A percentile compares a stretch with the other conserved stretches of the same genome.
These are phyloP conservation scores for Ctena decussata DNA, from an alignment of 2,888 invertebrate species.

Conservation along the genomic window DNA sequence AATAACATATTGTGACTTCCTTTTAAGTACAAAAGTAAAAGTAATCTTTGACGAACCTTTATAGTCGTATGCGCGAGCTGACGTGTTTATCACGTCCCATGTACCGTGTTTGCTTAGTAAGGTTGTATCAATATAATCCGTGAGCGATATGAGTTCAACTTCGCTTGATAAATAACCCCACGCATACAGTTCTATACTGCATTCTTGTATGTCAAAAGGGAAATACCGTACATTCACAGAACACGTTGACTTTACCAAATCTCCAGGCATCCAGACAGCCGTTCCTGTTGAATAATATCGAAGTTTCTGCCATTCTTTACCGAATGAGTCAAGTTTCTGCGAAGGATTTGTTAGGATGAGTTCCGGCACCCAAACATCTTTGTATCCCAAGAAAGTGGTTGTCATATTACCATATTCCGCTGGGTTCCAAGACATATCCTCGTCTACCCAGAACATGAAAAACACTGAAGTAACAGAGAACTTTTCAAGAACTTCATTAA, in stretches of 20 bases:
- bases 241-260: conserved; percentile 40
- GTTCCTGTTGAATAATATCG: not conserved
- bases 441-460: not conserved
- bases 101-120: not conserved
- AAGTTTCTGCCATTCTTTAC: conserved; percentile 19
- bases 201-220: conserved; percentile 48
- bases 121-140: not conserved
- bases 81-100: not conserved
- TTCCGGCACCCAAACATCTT: conserved; percentile 44
- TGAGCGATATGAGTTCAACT: conserved; percentile 20
- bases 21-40: conserved; percentile 14
- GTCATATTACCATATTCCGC: not conserved
- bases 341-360: conserved; percentile 28
- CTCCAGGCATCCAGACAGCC: conserved; percentile 28
- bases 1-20: conserved; percentile 62
- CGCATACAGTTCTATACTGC: conserved; percentile 22
- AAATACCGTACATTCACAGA: conserved; percentile 34
- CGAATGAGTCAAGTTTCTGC: conserved; percentile 2
- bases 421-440: not conserved
- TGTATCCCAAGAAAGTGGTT: not conserved
- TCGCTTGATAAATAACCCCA: conserved; percentile 37
- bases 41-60: not conserved
- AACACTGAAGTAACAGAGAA: conserved; percentile 5
- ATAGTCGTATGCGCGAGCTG: not conserved
- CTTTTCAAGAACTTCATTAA: conserved; percentile 20